Evolutionary conservation across 2,888 invertebrate species (phyloP), one percentile per base, ranked within the genome.

Genomic region (Oxytorus armatus): DNA sequence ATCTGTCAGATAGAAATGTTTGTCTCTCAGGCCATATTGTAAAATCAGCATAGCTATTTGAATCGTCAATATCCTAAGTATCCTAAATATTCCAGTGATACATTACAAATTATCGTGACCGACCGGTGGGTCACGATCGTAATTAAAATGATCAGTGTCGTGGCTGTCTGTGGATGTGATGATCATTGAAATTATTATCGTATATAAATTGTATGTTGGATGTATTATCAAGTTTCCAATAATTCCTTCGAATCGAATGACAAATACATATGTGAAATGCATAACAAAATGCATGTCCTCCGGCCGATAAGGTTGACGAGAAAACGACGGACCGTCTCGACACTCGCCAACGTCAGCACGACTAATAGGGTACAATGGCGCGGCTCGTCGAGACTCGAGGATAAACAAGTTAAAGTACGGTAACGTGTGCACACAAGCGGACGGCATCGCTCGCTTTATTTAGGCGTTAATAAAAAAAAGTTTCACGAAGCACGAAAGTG

Each of bases 391-490:
- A 61, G 72, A 72, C 59, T 61, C 61, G 16, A 49, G 39, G 61
- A 72, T 36, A 61, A 66, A 63, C 53, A 39, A n/a, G 39, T 18
- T 23, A 39, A 69, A 63, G 63, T 53, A 8, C 42, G 44, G n/a
- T 47, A 44, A 33, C 57, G 78, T 75, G 72, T 77, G 59, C 75
- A 73, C 16, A 36, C 65, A 44, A 14, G 47, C 39, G 21, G 42
- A 61, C 51, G 82, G 75, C 82, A 76, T 75, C 78, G 82, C 42
- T 79, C 75, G 77, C 70, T 80, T 82, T 82, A 82, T 77, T 82
- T n/a, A n/a, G 70, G 61, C 61, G 63, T 78, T 55, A 55, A 76
- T 74, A 74, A 82, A 82, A 77, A 18, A 51, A 47, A 51, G 59
- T 55, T 23, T 57, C 69, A 61, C 47, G 66, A 53, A 70, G 10